Evolutionary conservation across 1,140 invertebrate genomes (phyloP).

Genomic region (Stratiolaelaps scimitus): DNA sequence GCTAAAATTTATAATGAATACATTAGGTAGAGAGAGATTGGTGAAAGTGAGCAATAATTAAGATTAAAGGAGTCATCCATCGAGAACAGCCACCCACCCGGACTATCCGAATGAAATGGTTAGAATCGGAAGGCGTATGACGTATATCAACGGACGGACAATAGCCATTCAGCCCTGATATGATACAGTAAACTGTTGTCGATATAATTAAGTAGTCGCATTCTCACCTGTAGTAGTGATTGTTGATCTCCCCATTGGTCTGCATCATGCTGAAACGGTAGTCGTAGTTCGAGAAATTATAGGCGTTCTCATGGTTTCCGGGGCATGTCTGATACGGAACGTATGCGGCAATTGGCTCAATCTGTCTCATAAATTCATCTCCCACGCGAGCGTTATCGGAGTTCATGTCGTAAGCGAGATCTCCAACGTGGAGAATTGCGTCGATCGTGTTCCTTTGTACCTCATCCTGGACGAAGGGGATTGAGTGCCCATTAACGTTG

Average conservation of each 20-base stretch:
- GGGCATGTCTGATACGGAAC: conserved; percentile 82
- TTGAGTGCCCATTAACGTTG: conserved; percentile 43
- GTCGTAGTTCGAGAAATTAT: conserved; percentile 73
- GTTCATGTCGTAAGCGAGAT: conserved; percentile 29
- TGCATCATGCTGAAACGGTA: conserved; percentile 76
- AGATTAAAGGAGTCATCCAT: too few species aligned
- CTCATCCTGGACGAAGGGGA: conserved; percentile 65
- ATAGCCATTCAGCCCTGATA: too few species aligned
- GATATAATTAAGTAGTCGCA: too few species aligned
- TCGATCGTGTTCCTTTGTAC: conserved; percentile 65
- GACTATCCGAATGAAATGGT: too few species aligned
- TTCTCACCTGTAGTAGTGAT: conserved; percentile 48
- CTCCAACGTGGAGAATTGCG: conserved; percentile 74
- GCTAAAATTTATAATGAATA: too few species aligned
- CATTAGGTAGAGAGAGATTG: too few species aligned
- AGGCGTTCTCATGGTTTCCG: conserved; percentile 75
- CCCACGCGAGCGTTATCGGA: conserved; percentile 57
- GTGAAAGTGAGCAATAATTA: too few species aligned
- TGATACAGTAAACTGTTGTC: too few species aligned
- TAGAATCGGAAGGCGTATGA: too few species aligned
- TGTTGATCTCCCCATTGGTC: conserved; percentile 54
- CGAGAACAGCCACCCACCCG: too few species aligned
- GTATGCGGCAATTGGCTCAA: conserved; percentile 68
- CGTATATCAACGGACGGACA: too few species aligned
- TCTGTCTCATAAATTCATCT: conserved; percentile 78